Base-by-base conservation (phyloP, 2,888 invertebrate species). In the Erannis defoliaria region DNA sequence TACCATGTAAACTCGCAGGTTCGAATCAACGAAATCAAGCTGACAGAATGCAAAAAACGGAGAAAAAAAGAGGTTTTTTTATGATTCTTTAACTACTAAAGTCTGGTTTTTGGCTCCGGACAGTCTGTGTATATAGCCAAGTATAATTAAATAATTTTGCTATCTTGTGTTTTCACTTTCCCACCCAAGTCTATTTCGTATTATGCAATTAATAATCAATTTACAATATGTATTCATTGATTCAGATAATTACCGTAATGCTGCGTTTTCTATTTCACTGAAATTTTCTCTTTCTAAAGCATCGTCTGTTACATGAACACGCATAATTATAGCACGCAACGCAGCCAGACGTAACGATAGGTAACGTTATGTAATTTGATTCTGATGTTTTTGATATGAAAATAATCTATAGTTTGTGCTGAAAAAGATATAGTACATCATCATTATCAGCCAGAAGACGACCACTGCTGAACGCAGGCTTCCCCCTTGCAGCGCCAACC, bases 201-300 rank as follows among this genome's bases (percentile, higher is more conserved):
- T 19, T 12, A 21, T 37, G 5, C 8, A 14, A n/a, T n/a, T 23
- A 5, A 21, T n/a, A 45, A 29, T 16, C 10, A 14, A 2, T 26
- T 14, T 14, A 5, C 2, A 21, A 42, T 21, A 9, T 9, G 26
- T 42, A 37, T 40, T 35, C 26, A 56, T 21, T 37, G 31, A 62
- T 42, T 53, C 48, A 23, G 46, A 16, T 42, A 43, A 53, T 62
- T 4, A 19, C 14, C 19, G 42, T 55, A 50, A 53, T 53, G 9
- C 55, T 50, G 31, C 16, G 55, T 51, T 59, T 55, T 63, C 55
- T 45, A 54, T 56, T 55, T 62, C 62, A 54, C 38, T 62, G 43
- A 60, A 51, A 66, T 58, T 66, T 68, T 70, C 66, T 61, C 65
- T 68, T 68, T 68, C 66, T 59, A 64, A 60, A 60, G 55, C 65